phyloP scores from a whole-genome alignment of 2,888 invertebrate genomes.

The Meganola albula region DNA sequence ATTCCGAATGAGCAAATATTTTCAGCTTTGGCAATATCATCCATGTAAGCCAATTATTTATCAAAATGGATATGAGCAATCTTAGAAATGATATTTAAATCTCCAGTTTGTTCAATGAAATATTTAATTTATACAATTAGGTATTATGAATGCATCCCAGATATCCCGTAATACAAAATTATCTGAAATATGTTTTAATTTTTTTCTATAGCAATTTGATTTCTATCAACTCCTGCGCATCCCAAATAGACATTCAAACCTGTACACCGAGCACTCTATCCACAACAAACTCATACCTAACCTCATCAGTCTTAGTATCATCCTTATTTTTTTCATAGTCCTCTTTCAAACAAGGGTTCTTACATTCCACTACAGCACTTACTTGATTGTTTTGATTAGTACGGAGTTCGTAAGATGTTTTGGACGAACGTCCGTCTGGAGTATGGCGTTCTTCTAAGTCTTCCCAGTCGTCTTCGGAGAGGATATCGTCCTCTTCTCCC shows the following conservation, averaged over 20 bases:
- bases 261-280: slow-evolving; percentile 91
- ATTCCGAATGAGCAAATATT: too few species aligned
- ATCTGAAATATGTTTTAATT: too few species aligned
- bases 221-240: slow-evolving; percentile 17
- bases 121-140: too few species aligned
- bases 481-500: slow-evolving; percentile 75
- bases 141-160: too few species aligned
- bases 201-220: too few species aligned
- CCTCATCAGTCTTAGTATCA: slow-evolving; percentile 69
- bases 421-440: slow-evolving; percentile 67
- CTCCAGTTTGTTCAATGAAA: too few species aligned
- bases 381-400: slow-evolving; percentile 24
- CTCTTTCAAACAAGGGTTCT: slow-evolving; percentile 48
- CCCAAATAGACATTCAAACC: slow-evolving; percentile 76
- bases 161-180: too few species aligned
- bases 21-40: too few species aligned
- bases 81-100: too few species aligned
- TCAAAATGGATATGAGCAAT: too few species aligned
- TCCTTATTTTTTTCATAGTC: slow-evolving; percentile 35
- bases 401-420: slow-evolving; percentile 62
- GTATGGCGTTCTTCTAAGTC: slow-evolving; percentile 63
- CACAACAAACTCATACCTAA: slow-evolving; percentile 88
- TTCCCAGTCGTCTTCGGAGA: slow-evolving; percentile 72
- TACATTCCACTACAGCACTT: slow-evolving; percentile 53
- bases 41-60: too few species aligned